Percentiles rank a stretch among this genome's conserved stretches.
Conservation (phyloP, 2,797 vertebrate species). For the Mionectes olivaceus region DNA sequence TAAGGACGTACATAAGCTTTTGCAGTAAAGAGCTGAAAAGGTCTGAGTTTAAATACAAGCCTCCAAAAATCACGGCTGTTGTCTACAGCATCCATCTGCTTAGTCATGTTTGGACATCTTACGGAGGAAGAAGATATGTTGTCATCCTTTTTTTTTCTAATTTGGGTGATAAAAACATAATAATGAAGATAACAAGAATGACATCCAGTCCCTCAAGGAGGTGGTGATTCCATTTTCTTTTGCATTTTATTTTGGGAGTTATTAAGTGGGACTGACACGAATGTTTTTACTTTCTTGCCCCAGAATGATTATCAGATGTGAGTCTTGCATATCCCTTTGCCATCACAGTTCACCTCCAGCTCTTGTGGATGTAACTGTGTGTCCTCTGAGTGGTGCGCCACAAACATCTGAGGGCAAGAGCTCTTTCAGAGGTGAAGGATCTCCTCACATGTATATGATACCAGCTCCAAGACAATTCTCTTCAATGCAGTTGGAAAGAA, state of each 20-base stretch:
- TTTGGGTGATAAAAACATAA: neutral
- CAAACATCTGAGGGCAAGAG: neutral
- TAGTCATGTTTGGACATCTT: neutral
- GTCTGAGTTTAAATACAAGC: neutral
- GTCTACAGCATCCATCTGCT: neutral
- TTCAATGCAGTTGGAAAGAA: neutral
- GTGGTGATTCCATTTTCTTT: neutral
- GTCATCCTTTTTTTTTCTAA: neutral
- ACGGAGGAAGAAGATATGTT: neutral
- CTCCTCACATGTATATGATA: neutral
- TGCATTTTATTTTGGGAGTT: neutral
- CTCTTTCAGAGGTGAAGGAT: neutral
- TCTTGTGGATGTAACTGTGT: neutral
- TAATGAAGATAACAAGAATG: neutral
- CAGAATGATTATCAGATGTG: neutral
- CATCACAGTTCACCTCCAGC: neutral
- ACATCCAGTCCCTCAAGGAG: neutral
- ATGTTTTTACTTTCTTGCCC: neutral
- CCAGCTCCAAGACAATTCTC: neutral
- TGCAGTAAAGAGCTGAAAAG: neutral
- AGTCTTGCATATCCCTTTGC: neutral
- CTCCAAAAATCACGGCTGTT: neutral
- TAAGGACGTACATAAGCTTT: neutral
- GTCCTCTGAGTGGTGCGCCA: neutral
- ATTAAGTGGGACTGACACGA: neutral